Conservation (phyloP, 30 jellyfish, hydroid and myxozoan genomes). For the Mastigias papua region DNA sequence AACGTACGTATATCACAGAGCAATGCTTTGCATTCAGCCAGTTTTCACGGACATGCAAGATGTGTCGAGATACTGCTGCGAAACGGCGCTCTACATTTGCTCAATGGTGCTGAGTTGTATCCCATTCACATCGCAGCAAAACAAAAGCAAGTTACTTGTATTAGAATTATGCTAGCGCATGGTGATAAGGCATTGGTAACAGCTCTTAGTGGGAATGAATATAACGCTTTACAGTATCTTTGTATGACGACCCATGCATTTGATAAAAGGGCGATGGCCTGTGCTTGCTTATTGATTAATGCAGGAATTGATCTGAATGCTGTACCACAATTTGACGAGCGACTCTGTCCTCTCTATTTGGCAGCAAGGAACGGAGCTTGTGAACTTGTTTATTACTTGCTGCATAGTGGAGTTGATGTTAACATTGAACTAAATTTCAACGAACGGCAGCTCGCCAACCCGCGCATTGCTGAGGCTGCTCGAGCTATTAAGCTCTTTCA, state of each 20-base stretch:
- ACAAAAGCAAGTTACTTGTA: slow-evolving; percentile 72
- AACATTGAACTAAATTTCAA: slow-evolving; percentile 40
- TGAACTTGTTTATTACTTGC: slow-evolving; percentile 72
- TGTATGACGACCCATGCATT: slow-evolving; percentile 85
- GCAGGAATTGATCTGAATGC: slow-evolving; percentile 81
- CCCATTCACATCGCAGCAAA: slow-evolving; percentile 85
- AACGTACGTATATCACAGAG: slow-evolving; percentile 41
- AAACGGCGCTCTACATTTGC: slow-evolving; percentile 83
- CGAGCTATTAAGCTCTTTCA: slow-evolving; percentile 52
- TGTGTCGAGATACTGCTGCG: slow-evolving; percentile 84
- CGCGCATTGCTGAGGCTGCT: slow-evolving; percentile 68
- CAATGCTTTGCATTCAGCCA: slow-evolving; percentile 87
- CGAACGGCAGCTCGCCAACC: slow-evolving; percentile 65
- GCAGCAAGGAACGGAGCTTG: slow-evolving; percentile 95
- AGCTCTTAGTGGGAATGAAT: slow-evolving; percentile 44
- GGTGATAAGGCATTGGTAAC: slow-evolving; percentile 46
- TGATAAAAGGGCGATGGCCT: slow-evolving; percentile 77
- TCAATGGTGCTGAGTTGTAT: slow-evolving; percentile 78
- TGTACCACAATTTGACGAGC: slow-evolving; percentile 61
- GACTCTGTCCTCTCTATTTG: slow-evolving; percentile 69
- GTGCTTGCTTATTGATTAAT: slow-evolving; percentile 88
- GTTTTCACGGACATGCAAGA: slow-evolving; percentile 80
- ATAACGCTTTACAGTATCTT: slow-evolving; percentile 83
- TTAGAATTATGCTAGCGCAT: slow-evolving; percentile 70
- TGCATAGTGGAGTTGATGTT: slow-evolving; percentile 69